Percentiles rank a stretch among this genome's conserved stretches.
Conservation (phyloP, 2,797 vertebrate genomes). For the Ibycter americanus region DNA sequence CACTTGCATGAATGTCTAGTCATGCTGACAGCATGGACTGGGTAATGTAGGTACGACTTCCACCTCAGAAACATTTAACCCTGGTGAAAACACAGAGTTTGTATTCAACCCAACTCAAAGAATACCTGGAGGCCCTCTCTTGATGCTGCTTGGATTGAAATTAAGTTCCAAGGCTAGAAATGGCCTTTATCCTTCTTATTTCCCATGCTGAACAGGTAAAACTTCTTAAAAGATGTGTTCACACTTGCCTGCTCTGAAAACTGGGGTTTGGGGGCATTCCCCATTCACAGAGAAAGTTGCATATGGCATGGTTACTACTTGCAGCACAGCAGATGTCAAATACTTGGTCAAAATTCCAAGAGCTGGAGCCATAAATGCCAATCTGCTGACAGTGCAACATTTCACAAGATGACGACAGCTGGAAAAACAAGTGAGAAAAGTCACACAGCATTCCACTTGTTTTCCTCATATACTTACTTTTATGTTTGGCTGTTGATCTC, state of each 20-base stretch:
- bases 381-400: not conserved
- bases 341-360: slow-evolving; percentile 11
- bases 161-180: not conserved
- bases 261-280: not conserved
- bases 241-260: not conserved
- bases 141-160: not conserved
- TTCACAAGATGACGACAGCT: not conserved
- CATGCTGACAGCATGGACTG: not conserved
- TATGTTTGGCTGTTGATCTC: not conserved
- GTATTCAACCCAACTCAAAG: not conserved
- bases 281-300: not conserved
- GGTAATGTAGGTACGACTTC: not conserved
- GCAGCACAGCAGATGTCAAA: not conserved
- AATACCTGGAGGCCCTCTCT: not conserved
- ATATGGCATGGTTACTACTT: not conserved
- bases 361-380: slow-evolving; percentile 6
- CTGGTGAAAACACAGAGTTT: not conserved
- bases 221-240: not conserved
- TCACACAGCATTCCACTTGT: not conserved
- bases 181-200: not conserved
- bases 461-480: not conserved
- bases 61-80: not conserved
- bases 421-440: not conserved
- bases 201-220: not conserved
- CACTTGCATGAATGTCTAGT: not conserved